These are phyloP conservation scores for Podocnemis expansa DNA, from an alignment of 2,113 vertebrate genomes.

Conservation along the genomic window DNA sequence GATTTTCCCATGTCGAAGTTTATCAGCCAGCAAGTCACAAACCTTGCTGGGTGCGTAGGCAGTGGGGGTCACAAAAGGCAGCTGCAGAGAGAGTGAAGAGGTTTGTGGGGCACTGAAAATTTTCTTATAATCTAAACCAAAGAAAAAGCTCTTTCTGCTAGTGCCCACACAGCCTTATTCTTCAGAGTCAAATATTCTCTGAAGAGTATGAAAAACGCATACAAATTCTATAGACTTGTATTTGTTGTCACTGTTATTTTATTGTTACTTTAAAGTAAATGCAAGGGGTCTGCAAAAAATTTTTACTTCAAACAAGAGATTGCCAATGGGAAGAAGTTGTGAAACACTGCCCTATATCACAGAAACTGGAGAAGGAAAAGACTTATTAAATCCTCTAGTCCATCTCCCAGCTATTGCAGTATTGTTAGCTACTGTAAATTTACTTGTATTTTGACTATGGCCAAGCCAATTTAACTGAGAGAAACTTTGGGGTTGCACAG, in stretches of 20 bases:
- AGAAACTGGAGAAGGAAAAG: neutral
- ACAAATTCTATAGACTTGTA: neutral
- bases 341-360: neutral
- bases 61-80: neutral
- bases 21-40: neutral
- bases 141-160: neutral
- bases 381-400: neutral
- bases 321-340: neutral
- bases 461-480: constrained; percentile 22
- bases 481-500: neutral
- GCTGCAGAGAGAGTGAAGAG: neutral
- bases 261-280: neutral
- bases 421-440: neutral
- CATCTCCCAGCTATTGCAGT: neutral
- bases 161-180: neutral
- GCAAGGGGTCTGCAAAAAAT: neutral
- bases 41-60: fast-evolving
- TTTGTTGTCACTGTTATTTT: neutral
- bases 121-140: neutral
- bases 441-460: neutral
- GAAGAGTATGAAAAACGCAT: fast-evolving
- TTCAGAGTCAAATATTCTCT: neutral
- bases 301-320: neutral
- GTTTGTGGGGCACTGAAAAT: neutral
- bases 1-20: neutral